Evolutionary conservation across 2,888 invertebrate species (phyloP), one percentile per base, ranked within the genome.

Genomic region (Nemurella pictetii): DNA sequence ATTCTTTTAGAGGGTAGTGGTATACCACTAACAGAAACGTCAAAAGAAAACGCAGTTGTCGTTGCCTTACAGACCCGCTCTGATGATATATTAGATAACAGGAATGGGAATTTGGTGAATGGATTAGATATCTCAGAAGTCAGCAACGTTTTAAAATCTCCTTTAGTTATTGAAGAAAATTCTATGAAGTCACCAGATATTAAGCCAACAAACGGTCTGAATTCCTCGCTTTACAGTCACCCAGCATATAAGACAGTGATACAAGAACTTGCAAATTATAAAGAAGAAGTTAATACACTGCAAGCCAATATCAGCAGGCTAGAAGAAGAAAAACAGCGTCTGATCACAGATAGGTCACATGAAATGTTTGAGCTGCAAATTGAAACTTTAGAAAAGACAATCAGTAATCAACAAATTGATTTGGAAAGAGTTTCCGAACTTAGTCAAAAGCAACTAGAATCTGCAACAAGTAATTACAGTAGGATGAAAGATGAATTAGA

Each of bases 401-500:
- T 90, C 36, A 88, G 88, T 28, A 88, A 88, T 72, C 88, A 90
- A 35, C 89, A 88, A 20, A 84, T 74, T 4, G 90, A 90, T 25
- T 27, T 87, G 29, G 80, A 86, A 77, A 83, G 26, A 36, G 15
- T 86, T 0, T 80, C n/a, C 74, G 85, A 85, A 27, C 72, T 85
- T 26, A 80, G 35, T 29, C 72, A 83, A 72, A 83, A 84, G 15
- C 86, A 85, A 35, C 77, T 84, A 25, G 86, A 86, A 75, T 12
- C 77, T 15, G 36, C 86, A 20, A 28, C 84, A 15, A 86, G 83
- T 55, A 84, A 74, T 73, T 85, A 85, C 84, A 30, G 29, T 25
- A 5, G 85, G 86, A 74, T 85, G 72, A 85, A 86, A 85, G 92
- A 91, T 86, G 92, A 92, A 12, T 88, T 92, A 35, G 92, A 92